Base-by-base conservation (phyloP, 2,888 invertebrate species). In the Blera fallax region DNA sequence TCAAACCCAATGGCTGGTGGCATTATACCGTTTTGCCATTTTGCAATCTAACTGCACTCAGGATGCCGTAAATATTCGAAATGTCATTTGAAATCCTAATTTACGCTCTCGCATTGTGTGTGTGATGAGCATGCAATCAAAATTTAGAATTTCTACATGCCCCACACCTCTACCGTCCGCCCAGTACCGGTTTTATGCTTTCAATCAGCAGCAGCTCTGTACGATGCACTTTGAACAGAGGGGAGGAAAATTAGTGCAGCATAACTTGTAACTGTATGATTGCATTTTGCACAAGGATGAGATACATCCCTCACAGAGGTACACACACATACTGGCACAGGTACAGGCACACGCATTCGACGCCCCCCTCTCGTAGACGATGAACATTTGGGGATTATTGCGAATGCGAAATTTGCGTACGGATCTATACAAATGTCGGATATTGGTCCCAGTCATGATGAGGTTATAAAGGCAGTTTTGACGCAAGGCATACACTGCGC, bases 31-130 rank as follows among this genome's bases (percentile, higher is more conserved):
- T 81, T 76, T 81, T 85, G 80, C 67, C 76, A 72, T 85, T 85
- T 81, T 81, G 85, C 85, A 77, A 85, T 85, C 85, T 77, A 85
- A 85, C 81, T 81, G 85, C 85, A 85, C 85, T 85, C 81, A 85
- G 85, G 76, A 80, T 76, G 90, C 91, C 91, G 91, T 91, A 91
- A 91, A 91, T 91, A 91, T 91, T 91, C 91, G 89, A 91, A 91
- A 91, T 91, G 91, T 91, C 91, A 91, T 91, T 91, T 90, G 91
- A 91, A 91, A 91, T 91, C 91, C 91, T 91, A 91, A 91, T 91
- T 91, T 91, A 91, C 91, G 91, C 91, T 91, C 81, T 85, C 62
- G 81, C 80, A 77, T 73, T 85, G 85, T 85, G 76, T 81, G 76
- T 85, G 85, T 81, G 85, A 85, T 77, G 85, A 81, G 81, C 81